Percentiles rank a stretch among this genome's conserved stretches.
These are phyloP conservation scores for Pteropus alecto DNA, from an alignment of 2,113 vertebrate species.

Conservation along the genomic window DNA sequence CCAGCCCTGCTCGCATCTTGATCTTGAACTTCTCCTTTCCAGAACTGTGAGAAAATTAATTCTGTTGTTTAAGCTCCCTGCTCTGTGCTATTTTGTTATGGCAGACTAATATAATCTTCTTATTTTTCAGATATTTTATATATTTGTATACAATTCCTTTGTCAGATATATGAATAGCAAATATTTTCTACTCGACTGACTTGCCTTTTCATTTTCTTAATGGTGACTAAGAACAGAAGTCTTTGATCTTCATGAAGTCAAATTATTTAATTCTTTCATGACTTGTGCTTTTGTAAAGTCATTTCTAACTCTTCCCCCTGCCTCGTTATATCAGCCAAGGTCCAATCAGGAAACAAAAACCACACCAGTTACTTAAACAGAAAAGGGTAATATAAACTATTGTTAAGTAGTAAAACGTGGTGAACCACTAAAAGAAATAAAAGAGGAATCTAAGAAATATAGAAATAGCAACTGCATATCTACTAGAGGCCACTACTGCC, in stretches of 20 bases:
- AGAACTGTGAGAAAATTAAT: neutral
- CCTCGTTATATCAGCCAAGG: neutral
- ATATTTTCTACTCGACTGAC: neutral
- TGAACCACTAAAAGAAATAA: neutral
- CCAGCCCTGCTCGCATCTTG: neutral
- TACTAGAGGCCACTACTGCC: neutral
- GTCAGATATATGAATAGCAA: neutral
- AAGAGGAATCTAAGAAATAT: neutral
- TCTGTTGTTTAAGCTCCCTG: neutral
- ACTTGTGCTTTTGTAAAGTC: neutral
- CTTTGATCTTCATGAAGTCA: neutral
- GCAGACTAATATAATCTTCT: neutral
- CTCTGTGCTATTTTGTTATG: neutral
- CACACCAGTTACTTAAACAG: neutral
- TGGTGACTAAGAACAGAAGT: neutral
- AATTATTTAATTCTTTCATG: neutral
- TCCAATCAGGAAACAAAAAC: neutral
- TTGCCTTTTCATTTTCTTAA: neutral
- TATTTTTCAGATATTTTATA: neutral
- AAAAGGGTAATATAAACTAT: neutral
- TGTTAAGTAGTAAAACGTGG: neutral
- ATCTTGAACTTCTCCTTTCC: neutral
- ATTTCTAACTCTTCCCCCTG: neutral
- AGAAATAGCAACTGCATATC: neutral
- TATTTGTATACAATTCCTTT: neutral